Conservation (phyloP, 2,888 invertebrate species). For the Drosophila suboccidentalis region DNA sequence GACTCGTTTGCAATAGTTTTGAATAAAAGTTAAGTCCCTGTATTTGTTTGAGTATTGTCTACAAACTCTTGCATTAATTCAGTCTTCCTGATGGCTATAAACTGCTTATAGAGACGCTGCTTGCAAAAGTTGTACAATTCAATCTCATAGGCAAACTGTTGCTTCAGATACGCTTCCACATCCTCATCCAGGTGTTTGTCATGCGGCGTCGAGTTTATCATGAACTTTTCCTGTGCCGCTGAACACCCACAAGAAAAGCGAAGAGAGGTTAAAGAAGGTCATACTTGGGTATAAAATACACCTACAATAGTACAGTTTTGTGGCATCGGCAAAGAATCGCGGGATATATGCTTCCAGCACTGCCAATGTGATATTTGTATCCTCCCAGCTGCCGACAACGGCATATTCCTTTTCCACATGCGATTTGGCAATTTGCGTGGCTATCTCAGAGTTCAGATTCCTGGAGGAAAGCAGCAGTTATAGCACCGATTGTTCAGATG, state of each 20-base stretch:
- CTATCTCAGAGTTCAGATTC: constrained; percentile 90
- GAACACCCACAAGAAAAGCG: neutral
- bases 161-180: constrained; percentile 92
- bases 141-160: constrained; percentile 93
- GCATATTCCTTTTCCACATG: constrained; percentile 94
- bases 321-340: constrained; percentile 91
- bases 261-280: neutral
- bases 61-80: constrained; percentile 3
- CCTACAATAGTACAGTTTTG: constrained; percentile 88
- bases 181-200: constrained; percentile 84
- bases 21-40: constrained; percentile 1
- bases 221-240: constrained; percentile 54
- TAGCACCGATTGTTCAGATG: neutral
- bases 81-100: constrained; percentile 72
- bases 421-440: constrained; percentile 91
- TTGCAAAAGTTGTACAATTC: constrained; percentile 82
- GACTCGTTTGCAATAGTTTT: constrained; percentile 22
- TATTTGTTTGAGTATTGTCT: constrained; percentile 22
- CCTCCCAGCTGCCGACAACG: constrained; percentile 94
- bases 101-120: constrained; percentile 82
- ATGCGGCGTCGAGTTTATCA: constrained; percentile 68
- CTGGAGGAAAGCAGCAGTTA: constrained; percentile 84
- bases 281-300: constrained; percentile 75
- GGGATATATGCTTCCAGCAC: constrained; percentile 94
- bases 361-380: constrained; percentile 92